A percentile compares a stretch with the other conserved stretches of the same genome.
These are phyloP conservation scores for Anthrax anthrax DNA, from an alignment of 2,888 invertebrate species.

Conservation along the genomic window DNA sequence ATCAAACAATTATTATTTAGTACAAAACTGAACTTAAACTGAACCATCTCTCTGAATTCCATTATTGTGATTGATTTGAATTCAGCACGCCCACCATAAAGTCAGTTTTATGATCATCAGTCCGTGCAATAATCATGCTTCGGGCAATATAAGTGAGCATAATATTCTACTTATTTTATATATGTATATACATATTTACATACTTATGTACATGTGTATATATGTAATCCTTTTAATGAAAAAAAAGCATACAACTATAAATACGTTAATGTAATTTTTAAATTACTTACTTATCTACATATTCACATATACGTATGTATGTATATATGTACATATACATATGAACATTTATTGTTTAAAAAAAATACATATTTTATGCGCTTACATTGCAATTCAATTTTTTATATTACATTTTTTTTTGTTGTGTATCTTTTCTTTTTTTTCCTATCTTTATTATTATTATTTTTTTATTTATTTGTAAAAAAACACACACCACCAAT, in stretches of 20 bases:
- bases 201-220: too few species aligned
- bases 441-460: neutral
- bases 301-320: neutral
- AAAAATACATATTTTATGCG: too few species aligned
- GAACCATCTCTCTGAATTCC: slow-evolving; percentile 4
- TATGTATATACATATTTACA: neutral
- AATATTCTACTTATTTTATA: slow-evolving; percentile 4
- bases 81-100: slow-evolving; percentile 10
- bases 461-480: neutral
- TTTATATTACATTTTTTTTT: too few species aligned
- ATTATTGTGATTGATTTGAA: slow-evolving; percentile 10
- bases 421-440: neutral
- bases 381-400: too few species aligned
- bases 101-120: slow-evolving; percentile 7
- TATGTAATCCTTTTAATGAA: too few species aligned
- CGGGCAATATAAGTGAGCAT: slow-evolving; percentile 4
- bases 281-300: neutral
- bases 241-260: too few species aligned
- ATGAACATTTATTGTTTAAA: neutral
- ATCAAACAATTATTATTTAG: too few species aligned
- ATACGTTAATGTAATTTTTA: neutral
- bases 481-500: neutral
- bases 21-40: neutral
- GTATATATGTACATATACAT: neutral
- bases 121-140: slow-evolving; percentile 5